These are phyloP conservation scores for Trogon surrucura DNA, from an alignment of 2,113 vertebrate species.

Conservation along the genomic window DNA sequence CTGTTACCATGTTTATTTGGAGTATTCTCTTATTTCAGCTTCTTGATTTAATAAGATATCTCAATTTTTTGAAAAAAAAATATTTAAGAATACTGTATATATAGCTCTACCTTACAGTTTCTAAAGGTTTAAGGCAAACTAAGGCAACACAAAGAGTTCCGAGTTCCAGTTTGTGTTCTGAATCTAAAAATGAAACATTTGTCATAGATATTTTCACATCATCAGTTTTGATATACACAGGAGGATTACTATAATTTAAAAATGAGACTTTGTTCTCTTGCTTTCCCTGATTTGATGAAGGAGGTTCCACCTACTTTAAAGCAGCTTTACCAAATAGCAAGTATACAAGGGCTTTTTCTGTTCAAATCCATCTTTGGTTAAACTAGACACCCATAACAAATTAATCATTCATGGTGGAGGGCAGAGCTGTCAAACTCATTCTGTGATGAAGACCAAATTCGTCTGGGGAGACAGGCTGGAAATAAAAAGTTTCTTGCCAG, in stretches of 20 bases:
- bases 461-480: slow-evolving; percentile 14
- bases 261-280: slow-evolving; percentile 15
- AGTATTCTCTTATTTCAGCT: background rate
- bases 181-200: background rate
- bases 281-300: slow-evolving; percentile 6
- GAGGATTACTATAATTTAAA: slow-evolving; percentile 1
- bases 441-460: slow-evolving; percentile 59
- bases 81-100: background rate
- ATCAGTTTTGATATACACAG: background rate
- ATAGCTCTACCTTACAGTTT: background rate
- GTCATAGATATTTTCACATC: background rate
- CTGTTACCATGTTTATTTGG: background rate
- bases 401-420: slow-evolving; percentile 64
- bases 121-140: background rate
- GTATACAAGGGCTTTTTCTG: slow-evolving; percentile 35
- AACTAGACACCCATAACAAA: slow-evolving; percentile 63
- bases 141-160: background rate
- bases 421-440: slow-evolving; percentile 65
- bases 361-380: slow-evolving; percentile 62
- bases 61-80: background rate
- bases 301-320: slow-evolving; percentile 48
- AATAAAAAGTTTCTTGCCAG: slow-evolving; percentile 60
- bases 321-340: slow-evolving; percentile 42
- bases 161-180: background rate
- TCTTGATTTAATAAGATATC: background rate